Evolutionary conservation across 2,888 invertebrate species (phyloP).

Genomic region (Eilema griseolum): DNA sequence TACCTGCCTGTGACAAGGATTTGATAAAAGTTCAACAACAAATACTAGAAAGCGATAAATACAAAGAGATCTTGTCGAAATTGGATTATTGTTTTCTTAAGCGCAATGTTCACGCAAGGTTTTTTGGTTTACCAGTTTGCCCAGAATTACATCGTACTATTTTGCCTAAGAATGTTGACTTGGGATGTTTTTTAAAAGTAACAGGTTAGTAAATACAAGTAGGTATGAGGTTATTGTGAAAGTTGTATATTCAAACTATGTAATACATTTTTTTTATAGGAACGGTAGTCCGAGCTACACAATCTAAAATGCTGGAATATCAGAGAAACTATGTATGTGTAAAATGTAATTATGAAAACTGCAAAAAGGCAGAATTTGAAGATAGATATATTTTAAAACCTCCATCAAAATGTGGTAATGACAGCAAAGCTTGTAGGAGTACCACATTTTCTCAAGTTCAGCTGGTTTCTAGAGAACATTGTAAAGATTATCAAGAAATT

Average conservation of each 20-base stretch:
- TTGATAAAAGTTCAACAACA: conserved; percentile 88
- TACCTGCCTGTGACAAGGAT: conserved; percentile 89
- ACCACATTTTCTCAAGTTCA: conserved; percentile 85
- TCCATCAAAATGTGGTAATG: conserved; percentile 86
- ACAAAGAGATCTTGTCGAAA: conserved; percentile 64
- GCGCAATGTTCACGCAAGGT: conserved; percentile 89
- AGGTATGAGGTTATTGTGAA: neutral
- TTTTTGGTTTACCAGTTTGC: conserved; percentile 89
- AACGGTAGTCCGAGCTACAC: conserved; percentile 92
- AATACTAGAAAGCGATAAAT: conserved; percentile 77
- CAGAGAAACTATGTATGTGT: conserved; percentile 91
- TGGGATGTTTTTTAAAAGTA: conserved; percentile 91
- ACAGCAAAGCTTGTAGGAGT: conserved; percentile 84
- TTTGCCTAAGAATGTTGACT: conserved; percentile 91
- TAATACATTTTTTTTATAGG: conserved; percentile 79
- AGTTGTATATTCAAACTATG: neutral
- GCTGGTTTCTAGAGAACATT: conserved; percentile 88
- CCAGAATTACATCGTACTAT: conserved; percentile 89
- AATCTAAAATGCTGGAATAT: conserved; percentile 92
- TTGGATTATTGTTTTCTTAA: conserved; percentile 81
- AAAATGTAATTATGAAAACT: conserved; percentile 91
- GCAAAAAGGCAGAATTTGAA: conserved; percentile 90
- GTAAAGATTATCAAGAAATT: conserved; percentile 94
- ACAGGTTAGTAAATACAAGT: conserved; percentile 83
- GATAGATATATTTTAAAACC: conserved; percentile 87